Evolutionary conservation across 1,140 invertebrate species (phyloP), one percentile per base, ranked within the genome.

Genomic region (Mylabris phalerata): DNA sequence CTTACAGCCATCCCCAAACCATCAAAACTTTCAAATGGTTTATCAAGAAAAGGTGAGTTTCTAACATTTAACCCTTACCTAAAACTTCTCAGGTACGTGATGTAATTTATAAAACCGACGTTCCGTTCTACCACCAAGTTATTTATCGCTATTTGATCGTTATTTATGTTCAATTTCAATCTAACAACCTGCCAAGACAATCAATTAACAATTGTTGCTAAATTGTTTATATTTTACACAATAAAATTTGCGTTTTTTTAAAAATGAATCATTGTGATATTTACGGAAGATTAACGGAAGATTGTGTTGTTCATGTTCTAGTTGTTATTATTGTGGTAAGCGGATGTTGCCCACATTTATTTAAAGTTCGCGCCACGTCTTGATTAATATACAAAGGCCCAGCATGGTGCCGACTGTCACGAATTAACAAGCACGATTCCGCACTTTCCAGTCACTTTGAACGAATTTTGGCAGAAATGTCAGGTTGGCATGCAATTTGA

Each of bases 1-100:
- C 50, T 66, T 69, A 27, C 58, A 69, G 67, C 62, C 32, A 65
- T 69, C 51, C 66, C 67, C 6, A 69, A 65, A 49, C 66, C 66
- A 25, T 67, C 64, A 32, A 61, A 66, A 48, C 59, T 66, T 44
- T 66, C 63, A 39, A 66, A 69, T 52, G 64, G 67, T 42, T 58
- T 61, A 50, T 60, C 61, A 41, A 63, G 58, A 51, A 67, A 62
- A 63, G 63, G 66, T 67, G 57, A 61, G 64, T 59, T 51, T 40
- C 41, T 42, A 49, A 57, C 47, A 49, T 45, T 43, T 49, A 42
- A 49, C 46, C 43, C 52, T 42, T 7, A 3, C 9, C 9, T 27
- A 24, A 55, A 55, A 49, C 26, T 47, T 47, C 24, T n/a, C 26
- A 48, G 27, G 43, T 55, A 55, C 52, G 45, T 55, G 52, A 55